These are phyloP conservation scores for Actenoides hombroni DNA, from an alignment of 2,113 vertebrate species.

Conservation along the genomic window DNA sequence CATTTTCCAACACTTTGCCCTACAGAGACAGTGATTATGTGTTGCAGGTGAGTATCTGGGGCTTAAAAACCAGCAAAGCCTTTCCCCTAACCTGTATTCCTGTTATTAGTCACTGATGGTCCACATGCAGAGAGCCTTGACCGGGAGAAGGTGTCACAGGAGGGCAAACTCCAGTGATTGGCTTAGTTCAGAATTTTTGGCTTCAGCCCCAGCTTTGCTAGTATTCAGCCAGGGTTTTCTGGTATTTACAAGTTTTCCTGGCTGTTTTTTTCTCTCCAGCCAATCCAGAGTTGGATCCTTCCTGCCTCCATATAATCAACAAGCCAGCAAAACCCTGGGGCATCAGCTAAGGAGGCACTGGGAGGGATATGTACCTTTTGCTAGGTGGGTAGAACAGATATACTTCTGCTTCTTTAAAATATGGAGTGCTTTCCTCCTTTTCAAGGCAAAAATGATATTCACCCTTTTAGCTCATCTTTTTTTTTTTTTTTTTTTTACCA, in stretches of 20 bases:
- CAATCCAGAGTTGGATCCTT: background rate
- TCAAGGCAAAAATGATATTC: background rate
- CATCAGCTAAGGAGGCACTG: background rate
- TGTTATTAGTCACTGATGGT: rapidly evolving
- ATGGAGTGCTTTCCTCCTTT: background rate
- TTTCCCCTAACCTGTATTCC: background rate
- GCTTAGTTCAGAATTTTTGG: background rate
- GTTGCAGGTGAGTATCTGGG: background rate
- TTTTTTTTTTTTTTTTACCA: background rate
- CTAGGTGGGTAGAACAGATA: background rate
- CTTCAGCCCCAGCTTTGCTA: background rate
- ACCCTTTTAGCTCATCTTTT: background rate
- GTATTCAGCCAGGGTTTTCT: background rate
- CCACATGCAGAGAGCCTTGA: rapidly evolving
- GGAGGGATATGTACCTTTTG: background rate
- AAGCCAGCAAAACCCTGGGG: background rate
- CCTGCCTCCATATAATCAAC: background rate
- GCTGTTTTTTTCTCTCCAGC: background rate
- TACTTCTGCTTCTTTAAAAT: background rate
- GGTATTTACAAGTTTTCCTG: background rate
- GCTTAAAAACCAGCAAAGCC: background rate
- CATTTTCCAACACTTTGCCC: background rate
- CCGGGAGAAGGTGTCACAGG: rapidly evolving
- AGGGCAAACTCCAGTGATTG: background rate
- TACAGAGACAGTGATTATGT: background rate